Base-by-base conservation (phyloP, 2,113 vertebrate genomes). In the Leucosticte australis region DNA sequence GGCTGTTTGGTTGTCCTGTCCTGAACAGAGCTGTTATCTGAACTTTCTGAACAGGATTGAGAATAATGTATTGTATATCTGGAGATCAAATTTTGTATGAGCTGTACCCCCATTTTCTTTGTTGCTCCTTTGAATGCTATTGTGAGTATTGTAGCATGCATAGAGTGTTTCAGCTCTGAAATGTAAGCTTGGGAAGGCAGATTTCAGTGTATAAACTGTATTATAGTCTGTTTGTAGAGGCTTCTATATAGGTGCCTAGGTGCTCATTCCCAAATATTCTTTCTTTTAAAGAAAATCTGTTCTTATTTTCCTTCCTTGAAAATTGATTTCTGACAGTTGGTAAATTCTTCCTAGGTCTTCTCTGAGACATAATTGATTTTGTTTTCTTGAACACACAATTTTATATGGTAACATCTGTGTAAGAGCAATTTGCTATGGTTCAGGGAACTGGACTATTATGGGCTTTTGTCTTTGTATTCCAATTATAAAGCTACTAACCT, bases 391-490 rank as follows among this genome's bases (percentile, higher is more conserved):
- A 83, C 47, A 63, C 55, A 56, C 59, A 70, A 57, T 95, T 96
- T 94, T 90, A 46, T 91, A 81, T 92, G 76, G 56, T 92, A 90
- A 87, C 95, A 92, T 96, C 94, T 96, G 60, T 90, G 80, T 87
- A 94, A 97, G 94, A 91, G 80, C 94, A 95, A 92, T 97, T 97
- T 97, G 74, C 68, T 78, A 7, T 89, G 86, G 82, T 96, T 95
- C 94, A 94, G 55, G 49, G 78, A 91, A 87, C 87, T 95, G 95
- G 76, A 74, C 95, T 96, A 60, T 93, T 96, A 80, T 8, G 47
- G 53, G 30, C 92, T 97, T 97, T 96, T 95, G 89, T 97, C 95
- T 97, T 95, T 74, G 82, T 96, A 92, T 97, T 97, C 75, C 67
- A 94, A 89, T 95, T 97, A 95, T 41, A 91, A 91, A 96, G 56